phyloP scores from a whole-genome alignment of 2,113 vertebrate genomes.

The Maylandia zebra region DNA sequence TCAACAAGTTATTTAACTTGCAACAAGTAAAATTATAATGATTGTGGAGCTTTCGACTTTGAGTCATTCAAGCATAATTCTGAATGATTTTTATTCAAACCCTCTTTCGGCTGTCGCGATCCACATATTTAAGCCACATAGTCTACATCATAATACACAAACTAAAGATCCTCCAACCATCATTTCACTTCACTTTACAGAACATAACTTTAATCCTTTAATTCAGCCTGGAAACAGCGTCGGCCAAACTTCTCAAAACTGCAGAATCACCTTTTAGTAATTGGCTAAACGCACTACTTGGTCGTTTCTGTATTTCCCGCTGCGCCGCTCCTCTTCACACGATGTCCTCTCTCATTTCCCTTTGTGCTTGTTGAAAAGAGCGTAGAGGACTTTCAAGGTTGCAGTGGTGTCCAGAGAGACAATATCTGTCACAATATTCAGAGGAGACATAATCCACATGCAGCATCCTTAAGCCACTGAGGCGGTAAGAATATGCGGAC shows the following conservation, averaged over 20 bases:
- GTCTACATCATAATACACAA: neutral
- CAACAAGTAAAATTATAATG: neutral
- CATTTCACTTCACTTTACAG: neutral
- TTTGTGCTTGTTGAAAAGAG: slow-evolving; percentile 80
- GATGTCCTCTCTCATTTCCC: slow-evolving; percentile 41
- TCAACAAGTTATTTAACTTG: neutral
- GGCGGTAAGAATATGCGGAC: neutral
- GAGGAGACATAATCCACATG: neutral
- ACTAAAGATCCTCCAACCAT: neutral
- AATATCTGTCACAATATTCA: slow-evolving; percentile 74
- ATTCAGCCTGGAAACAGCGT: neutral
- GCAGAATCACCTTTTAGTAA: neutral
- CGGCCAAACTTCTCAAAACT: neutral
- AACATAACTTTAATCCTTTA: neutral
- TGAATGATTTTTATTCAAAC: neutral
- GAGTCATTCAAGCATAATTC: neutral
- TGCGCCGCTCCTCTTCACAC: neutral
- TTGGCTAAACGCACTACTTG: neutral
- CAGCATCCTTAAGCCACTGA: neutral
- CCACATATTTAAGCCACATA: neutral
- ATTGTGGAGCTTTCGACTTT: neutral
- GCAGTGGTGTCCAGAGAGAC: slow-evolving; percentile 75
- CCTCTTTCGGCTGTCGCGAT: neutral
- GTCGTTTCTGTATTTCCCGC: neutral
- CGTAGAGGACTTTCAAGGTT: slow-evolving; percentile 79